phyloP scores from a whole-genome alignment of 2,888 invertebrate genomes.

The Rhimphoctona megacephalus region DNA sequence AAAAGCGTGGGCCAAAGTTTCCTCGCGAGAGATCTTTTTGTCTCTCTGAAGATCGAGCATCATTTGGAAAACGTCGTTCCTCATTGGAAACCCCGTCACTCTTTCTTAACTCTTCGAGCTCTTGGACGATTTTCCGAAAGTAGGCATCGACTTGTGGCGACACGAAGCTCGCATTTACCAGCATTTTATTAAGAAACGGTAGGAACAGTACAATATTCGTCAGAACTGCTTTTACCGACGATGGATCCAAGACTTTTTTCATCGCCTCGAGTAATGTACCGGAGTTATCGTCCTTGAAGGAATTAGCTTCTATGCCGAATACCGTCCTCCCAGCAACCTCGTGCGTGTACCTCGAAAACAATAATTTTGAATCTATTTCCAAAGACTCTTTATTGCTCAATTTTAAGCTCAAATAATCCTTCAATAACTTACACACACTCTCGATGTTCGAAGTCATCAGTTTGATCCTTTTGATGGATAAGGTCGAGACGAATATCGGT shows the following conservation, averaged over 20 bases:
- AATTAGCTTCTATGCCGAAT: conserved; percentile 56
- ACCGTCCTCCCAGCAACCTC: conserved; percentile 45
- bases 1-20: conserved; percentile 84
- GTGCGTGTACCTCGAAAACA: conserved; percentile 55
- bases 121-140: conserved; percentile 67
- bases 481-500: conserved; percentile 68
- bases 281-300: conserved; percentile 25
- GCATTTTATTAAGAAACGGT: conserved; percentile 44
- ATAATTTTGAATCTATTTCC: conserved; percentile 73
- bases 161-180: conserved; percentile 51
- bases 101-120: conserved; percentile 64
- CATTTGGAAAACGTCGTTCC: conserved; percentile 84
- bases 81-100: conserved; percentile 50
- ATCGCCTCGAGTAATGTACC: conserved; percentile 42
- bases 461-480: conserved; percentile 56
- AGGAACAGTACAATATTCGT: conserved; percentile 38
- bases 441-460: conserved; percentile 20
- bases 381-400: conserved; percentile 28
- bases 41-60: conserved; percentile 79
- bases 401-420: conserved; percentile 28
- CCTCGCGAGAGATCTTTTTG: conserved; percentile 72
- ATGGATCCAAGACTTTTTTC: conserved; percentile 61
- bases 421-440: conserved; percentile 46
- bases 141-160: conserved; percentile 64
- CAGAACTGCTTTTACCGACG: conserved; percentile 42